Percentiles rank a stretch among this genome's conserved stretches.
Evolutionary conservation across 2,113 vertebrate genomes (phyloP).

Genomic region (Salvelinus namaycush): DNA sequence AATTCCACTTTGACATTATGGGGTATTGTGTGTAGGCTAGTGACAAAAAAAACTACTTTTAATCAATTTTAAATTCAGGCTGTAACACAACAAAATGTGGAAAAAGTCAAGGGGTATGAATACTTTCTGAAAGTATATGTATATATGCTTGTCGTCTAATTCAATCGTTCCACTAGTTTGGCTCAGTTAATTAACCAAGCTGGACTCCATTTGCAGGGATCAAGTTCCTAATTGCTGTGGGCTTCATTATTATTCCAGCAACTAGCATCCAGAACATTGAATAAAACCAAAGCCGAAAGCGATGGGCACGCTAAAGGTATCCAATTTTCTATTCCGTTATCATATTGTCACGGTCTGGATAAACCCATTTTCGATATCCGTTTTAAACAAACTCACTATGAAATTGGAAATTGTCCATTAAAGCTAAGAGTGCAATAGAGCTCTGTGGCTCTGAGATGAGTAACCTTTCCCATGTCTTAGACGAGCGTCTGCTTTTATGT

Average conservation of each 20-base stretch:
- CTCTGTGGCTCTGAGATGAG: neutral
- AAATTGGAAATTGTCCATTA: neutral
- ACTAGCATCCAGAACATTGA: neutral
- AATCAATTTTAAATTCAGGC: no score
- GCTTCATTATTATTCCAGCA: neutral
- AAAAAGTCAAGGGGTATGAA: no score
- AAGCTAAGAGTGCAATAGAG: neutral
- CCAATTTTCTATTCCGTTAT: neutral
- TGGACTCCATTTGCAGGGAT: neutral
- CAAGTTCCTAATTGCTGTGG: neutral
- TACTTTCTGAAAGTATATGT: no score
- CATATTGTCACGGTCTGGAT: neutral
- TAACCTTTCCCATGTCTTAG: neutral
- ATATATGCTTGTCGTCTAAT: neutral
- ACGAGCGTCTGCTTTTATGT: neutral
- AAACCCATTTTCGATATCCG: neutral
- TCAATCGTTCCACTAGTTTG: conserved; percentile 26
- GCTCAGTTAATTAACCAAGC: conserved; percentile 15
- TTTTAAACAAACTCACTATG: neutral
- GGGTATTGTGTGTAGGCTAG: no score
- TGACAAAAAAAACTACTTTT: no score
- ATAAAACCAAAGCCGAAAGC: neutral
- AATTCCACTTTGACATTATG: no score
- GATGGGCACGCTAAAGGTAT: neutral
- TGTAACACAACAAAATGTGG: no score